phyloP scores from a whole-genome alignment of 2,113 vertebrate species.

The Procapra przewalskii region DNA sequence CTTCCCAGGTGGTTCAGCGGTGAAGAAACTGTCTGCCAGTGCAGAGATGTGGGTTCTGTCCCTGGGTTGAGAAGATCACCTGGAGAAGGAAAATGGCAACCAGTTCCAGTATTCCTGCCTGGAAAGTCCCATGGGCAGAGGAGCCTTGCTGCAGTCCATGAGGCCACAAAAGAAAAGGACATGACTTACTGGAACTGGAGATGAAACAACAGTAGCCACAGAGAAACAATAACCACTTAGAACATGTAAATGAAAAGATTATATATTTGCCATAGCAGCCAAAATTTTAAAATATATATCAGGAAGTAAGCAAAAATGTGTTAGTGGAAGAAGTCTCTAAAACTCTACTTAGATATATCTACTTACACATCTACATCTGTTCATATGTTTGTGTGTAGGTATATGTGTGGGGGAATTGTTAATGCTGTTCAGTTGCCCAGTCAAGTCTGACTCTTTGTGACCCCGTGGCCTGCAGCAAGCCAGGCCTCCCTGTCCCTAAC shows the following conservation, averaged over 20 bases:
- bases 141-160: neutral
- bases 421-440: neutral
- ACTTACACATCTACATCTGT: neutral
- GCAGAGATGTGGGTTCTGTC: neutral
- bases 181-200: neutral
- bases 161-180: neutral
- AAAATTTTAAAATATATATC: neutral
- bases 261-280: neutral
- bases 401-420: neutral
- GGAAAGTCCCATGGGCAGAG: neutral
- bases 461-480: neutral
- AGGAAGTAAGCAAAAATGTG: neutral
- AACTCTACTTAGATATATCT: neutral
- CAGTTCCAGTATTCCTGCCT: neutral
- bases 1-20: neutral
- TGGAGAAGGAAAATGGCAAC: neutral
- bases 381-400: neutral
- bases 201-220: neutral
- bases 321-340: neutral
- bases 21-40: neutral
- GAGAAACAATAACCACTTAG: neutral
- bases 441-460: neutral
- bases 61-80: neutral
- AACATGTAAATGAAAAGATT: neutral
- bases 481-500: neutral